Evolutionary conservation across 2,113 vertebrate genomes (phyloP).

Genomic region (Lagopus muta): DNA sequence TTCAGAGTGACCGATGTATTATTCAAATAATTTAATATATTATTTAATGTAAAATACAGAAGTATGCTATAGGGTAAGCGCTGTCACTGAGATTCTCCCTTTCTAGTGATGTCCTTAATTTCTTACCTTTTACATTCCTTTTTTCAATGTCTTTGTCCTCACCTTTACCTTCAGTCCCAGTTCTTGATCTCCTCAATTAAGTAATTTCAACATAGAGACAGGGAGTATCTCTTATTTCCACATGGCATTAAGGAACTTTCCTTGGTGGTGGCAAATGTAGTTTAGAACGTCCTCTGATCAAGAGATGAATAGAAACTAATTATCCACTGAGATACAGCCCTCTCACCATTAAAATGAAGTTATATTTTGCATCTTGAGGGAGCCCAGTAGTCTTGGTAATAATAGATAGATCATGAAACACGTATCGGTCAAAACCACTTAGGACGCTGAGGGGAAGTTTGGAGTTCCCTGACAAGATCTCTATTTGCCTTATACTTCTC

Average conservation of each 20-base stretch:
- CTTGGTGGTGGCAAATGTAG: background rate
- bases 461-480: background rate
- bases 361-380: background rate
- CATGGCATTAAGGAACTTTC: background rate
- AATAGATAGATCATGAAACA: background rate
- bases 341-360: background rate
- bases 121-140: background rate
- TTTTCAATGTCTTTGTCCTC: background rate
- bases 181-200: background rate
- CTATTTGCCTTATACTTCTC: background rate
- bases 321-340: background rate
- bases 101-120: background rate
- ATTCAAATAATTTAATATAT: background rate
- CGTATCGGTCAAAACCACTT: background rate
- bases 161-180: background rate
- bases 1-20: no score
- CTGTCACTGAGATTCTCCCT: background rate
- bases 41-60: background rate
- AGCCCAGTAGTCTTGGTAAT: rapidly evolving
- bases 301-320: background rate
- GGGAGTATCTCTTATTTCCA: background rate
- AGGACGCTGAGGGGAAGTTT: background rate
- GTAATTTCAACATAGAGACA: background rate
- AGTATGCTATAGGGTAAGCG: background rate
- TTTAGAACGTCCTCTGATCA: background rate